Conservation (phyloP, 2,797 vertebrate genomes). For the Brotula barbata region DNA sequence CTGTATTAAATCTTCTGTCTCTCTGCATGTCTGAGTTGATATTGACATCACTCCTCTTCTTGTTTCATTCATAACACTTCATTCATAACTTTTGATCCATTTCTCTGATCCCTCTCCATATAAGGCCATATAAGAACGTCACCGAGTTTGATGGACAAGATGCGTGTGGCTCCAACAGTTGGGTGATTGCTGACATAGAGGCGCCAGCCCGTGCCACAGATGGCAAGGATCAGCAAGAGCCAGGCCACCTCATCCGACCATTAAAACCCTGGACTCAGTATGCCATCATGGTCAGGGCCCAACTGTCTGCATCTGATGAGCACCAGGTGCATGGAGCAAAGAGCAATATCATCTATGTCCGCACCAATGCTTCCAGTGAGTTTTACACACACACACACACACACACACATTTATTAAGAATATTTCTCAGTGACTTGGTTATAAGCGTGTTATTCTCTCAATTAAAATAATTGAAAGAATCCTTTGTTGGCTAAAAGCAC, state of each 20-base stretch:
- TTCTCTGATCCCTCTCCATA: neutral
- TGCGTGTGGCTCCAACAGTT: constrained; percentile 96
- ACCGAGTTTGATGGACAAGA: constrained; percentile 98
- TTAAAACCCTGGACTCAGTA: constrained; percentile 98
- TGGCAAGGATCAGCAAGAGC: constrained; percentile 78
- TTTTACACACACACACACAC: constrained; percentile 15
- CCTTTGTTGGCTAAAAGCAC: too few relatives aligned
- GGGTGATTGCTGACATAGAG: constrained; percentile 94
- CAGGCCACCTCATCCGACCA: constrained; percentile 85
- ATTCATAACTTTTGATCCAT: too few relatives aligned
- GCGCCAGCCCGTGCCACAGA: constrained; percentile 83
- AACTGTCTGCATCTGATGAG: constrained; percentile 93
- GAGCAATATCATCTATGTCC: constrained; percentile 94
- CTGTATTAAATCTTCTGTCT: neutral
- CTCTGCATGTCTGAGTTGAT: neutral
- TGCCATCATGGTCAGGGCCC: constrained; percentile 94
- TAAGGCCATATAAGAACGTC: constrained; percentile 89
- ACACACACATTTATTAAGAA: neutral
- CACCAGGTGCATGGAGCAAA: constrained; percentile 91
- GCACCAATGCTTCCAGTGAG: constrained; percentile 92
- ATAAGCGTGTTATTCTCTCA: too few relatives aligned
- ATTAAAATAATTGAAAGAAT: too few relatives aligned
- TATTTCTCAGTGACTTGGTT: neutral
- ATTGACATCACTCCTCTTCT: too few relatives aligned
- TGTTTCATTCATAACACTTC: too few relatives aligned